phyloP scores from a whole-genome alignment of 2,113 vertebrate species.

The Equus przewalskii region DNA sequence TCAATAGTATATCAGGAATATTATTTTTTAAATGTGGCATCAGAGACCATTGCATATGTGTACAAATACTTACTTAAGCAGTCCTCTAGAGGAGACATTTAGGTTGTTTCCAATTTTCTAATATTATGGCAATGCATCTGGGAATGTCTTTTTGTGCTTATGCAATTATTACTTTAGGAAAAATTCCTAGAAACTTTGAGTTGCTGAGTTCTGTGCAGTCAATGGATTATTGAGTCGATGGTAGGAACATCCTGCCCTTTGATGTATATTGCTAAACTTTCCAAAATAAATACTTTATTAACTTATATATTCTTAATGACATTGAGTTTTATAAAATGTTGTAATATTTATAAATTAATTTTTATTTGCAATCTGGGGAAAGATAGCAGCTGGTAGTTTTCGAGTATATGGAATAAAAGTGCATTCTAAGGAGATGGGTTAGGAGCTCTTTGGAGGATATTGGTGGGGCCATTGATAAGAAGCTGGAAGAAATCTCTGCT shows the following conservation, averaged over 20 bases:
- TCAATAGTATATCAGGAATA: neutral
- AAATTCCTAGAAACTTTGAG: neutral
- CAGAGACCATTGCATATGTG: neutral
- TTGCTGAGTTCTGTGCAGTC: no score
- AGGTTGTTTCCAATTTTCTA: neutral
- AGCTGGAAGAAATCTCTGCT: neutral
- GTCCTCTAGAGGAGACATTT: neutral
- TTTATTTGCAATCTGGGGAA: neutral
- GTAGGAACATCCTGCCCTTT: neutral
- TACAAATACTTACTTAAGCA: neutral
- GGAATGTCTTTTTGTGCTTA: neutral
- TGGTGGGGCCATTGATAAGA: neutral
- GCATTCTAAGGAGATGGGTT: neutral
- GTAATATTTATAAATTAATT: neutral
- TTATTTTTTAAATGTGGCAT: neutral
- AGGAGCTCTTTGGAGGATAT: neutral
- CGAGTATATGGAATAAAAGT: neutral
- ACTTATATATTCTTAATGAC: neutral
- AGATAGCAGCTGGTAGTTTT: neutral
- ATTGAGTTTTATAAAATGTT: neutral
- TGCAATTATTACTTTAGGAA: neutral
- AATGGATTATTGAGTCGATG: neutral
- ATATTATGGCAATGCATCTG: neutral
- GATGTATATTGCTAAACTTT: neutral
- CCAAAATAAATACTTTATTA: neutral